These are phyloP conservation scores for Campylorhamphus procurvoides DNA, from an alignment of 2,113 vertebrate genomes.

Conservation along the genomic window DNA sequence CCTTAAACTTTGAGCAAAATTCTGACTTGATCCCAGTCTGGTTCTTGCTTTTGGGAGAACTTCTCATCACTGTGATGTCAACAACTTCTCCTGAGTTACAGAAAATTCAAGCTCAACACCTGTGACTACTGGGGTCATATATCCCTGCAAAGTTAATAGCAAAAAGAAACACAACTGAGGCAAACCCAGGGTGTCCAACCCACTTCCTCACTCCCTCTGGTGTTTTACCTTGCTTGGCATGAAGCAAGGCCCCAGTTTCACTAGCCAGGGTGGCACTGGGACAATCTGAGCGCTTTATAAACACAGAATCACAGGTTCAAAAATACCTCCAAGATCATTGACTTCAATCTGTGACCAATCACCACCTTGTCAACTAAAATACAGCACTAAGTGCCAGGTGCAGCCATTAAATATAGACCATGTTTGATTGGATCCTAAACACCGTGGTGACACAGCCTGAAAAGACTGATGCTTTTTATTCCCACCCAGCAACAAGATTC, in stretches of 20 bases:
- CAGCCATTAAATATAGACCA: background rate
- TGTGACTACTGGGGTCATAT: background rate
- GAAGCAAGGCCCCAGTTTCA: background rate
- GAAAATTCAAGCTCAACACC: background rate
- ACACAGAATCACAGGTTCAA: background rate
- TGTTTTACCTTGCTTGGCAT: background rate
- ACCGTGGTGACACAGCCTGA: fast-evolving
- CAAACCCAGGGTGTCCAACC: background rate
- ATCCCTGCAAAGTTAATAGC: background rate
- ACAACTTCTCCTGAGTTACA: background rate
- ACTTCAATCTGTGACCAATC: background rate
- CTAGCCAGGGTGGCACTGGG: background rate
- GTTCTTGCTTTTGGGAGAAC: background rate
- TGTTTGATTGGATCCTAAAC: background rate
- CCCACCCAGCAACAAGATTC: background rate
- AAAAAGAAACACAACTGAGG: background rate
- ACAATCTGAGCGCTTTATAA: background rate
- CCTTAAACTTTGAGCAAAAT: background rate
- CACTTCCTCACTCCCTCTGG: background rate
- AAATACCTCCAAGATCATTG: background rate
- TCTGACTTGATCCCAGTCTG: background rate
- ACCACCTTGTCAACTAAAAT: background rate
- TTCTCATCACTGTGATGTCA: background rate
- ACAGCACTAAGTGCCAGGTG: background rate
- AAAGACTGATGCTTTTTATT: background rate